A percentile compares a stretch with the other conserved stretches of the same genome.
phyloP scores from a whole-genome alignment of 1,140 invertebrate species.

The Orius insidiosus region DNA sequence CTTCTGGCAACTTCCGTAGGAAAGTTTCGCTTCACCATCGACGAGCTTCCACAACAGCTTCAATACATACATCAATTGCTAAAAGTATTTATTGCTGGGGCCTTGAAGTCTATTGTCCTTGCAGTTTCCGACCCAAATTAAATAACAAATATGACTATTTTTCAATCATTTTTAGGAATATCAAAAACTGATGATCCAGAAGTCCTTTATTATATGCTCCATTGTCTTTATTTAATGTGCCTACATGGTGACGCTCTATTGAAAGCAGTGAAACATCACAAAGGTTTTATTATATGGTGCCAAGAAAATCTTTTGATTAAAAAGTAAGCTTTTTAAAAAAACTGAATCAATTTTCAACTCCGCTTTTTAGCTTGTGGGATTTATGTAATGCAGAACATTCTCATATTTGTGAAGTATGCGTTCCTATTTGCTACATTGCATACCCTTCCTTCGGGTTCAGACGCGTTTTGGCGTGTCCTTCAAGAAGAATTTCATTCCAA shows the following conservation, averaged over 20 bases:
- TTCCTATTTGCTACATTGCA: slow-evolving; percentile 87
- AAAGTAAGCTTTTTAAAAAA: slow-evolving; percentile 41
- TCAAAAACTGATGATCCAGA: slow-evolving; percentile 73
- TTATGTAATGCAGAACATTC: slow-evolving; percentile 82
- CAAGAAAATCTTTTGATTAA: slow-evolving; percentile 91
- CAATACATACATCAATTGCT: slow-evolving; percentile 83
- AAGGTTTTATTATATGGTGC: slow-evolving; percentile 92
- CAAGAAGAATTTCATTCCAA: slow-evolving; percentile 82
- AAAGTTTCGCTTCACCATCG: slow-evolving; percentile 77
- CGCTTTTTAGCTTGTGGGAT: slow-evolving; percentile 67
- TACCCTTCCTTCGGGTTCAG: slow-evolving; percentile 76
- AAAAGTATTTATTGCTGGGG: slow-evolving; percentile 37
- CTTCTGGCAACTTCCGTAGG: slow-evolving; percentile 86
- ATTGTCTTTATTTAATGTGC: slow-evolving; percentile 79
- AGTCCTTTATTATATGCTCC: slow-evolving; percentile 81
- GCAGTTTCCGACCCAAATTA: not conserved
- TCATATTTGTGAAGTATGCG: slow-evolving; percentile 74
- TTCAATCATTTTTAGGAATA: slow-evolving; percentile 63
- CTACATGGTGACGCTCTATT: slow-evolving; percentile 85
- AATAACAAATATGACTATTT: no score
- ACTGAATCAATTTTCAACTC: not conserved
- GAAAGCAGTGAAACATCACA: slow-evolving; percentile 72
- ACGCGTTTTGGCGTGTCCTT: slow-evolving; percentile 87
- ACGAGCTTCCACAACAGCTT: slow-evolving; percentile 79
- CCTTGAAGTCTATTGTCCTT: not conserved